These are phyloP conservation scores for Cotesia chilonis DNA, from an alignment of 1,140 invertebrate species.

Conservation along the genomic window DNA sequence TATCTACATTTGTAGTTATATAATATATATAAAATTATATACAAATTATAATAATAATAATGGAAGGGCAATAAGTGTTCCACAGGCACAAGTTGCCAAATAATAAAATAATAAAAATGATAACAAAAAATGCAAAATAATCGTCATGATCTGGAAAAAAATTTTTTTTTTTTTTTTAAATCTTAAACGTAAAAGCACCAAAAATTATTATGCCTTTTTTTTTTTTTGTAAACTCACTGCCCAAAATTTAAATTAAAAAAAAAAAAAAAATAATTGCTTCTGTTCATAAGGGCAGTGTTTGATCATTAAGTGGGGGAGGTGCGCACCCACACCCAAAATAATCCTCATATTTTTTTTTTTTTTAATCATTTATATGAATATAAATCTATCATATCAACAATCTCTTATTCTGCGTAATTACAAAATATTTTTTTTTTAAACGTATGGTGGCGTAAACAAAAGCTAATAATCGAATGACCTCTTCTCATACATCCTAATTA, in stretches of 20 bases:
- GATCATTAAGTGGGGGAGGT: slow-evolving; percentile 49
- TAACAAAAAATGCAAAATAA: slow-evolving; percentile 48
- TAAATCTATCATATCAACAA: too few relatives aligned
- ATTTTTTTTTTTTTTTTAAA: slow-evolving; percentile 16
- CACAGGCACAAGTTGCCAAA: slow-evolving; percentile 66
- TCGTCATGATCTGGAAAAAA: slow-evolving; percentile 46
- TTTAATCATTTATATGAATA: background rate
- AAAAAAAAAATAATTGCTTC: background rate
- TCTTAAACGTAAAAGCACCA: slow-evolving; percentile 34
- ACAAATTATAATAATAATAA: slow-evolving; percentile 46
- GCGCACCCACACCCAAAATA: slow-evolving; percentile 56
- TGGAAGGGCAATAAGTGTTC: slow-evolving; percentile 57
- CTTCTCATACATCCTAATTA: slow-evolving; percentile 40
- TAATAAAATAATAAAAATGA: slow-evolving; percentile 43
- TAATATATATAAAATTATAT: slow-evolving; percentile 43
- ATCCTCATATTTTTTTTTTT: slow-evolving; percentile 8
- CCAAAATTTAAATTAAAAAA: slow-evolving; percentile 37
- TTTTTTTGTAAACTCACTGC: slow-evolving; percentile 45
- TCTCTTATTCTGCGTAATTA: background rate
- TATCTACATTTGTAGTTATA: slow-evolving; percentile 26
- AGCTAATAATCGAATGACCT: slow-evolving; percentile 35
- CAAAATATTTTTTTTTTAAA: background rate
- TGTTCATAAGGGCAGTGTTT: slow-evolving; percentile 38
- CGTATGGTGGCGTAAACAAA: slow-evolving; percentile 34
- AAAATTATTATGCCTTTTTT: background rate